A percentile compares a stretch with the other conserved stretches of the same genome.
These are phyloP conservation scores for Limosa lapponica DNA, from an alignment of 2,797 vertebrate species.

Conservation along the genomic window DNA sequence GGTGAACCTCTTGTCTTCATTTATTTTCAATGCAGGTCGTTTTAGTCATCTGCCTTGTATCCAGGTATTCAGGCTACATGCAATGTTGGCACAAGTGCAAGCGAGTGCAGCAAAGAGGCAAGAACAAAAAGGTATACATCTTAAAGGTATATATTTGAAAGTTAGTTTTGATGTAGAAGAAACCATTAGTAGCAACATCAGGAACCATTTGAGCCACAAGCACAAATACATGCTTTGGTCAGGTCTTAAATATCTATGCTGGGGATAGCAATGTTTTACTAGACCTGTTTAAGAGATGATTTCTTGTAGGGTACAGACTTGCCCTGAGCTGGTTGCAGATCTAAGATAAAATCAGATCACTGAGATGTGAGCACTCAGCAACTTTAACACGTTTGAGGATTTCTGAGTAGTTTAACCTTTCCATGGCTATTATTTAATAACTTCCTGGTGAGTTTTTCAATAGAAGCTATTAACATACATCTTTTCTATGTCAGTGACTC, in stretches of 20 bases:
- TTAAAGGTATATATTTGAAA: neutral
- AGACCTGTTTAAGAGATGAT: neutral
- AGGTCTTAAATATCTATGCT: neutral
- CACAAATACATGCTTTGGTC: neutral
- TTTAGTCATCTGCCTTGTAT: neutral
- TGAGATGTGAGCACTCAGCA: neutral
- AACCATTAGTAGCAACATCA: neutral
- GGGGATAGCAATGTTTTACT: neutral
- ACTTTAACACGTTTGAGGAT: neutral
- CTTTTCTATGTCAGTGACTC: neutral
- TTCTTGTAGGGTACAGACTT: neutral
- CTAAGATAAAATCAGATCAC: neutral
- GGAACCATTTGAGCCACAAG: neutral
- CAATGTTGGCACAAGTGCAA: neutral
- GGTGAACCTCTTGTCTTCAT: neutral
- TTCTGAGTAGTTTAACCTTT: neutral
- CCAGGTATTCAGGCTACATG: neutral
- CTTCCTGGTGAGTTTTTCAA: neutral
- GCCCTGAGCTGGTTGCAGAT: neutral
- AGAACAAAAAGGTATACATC: neutral
- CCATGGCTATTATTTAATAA: neutral
- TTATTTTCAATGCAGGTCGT: neutral
- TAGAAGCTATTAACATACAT: neutral
- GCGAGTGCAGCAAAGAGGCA: neutral
- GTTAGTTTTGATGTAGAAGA: neutral